A percentile compares a stretch with the other conserved stretches of the same genome.
These are phyloP conservation scores for Tanytarsus gracilentus DNA, from an alignment of 2,888 invertebrate genomes.

Conservation along the genomic window DNA sequence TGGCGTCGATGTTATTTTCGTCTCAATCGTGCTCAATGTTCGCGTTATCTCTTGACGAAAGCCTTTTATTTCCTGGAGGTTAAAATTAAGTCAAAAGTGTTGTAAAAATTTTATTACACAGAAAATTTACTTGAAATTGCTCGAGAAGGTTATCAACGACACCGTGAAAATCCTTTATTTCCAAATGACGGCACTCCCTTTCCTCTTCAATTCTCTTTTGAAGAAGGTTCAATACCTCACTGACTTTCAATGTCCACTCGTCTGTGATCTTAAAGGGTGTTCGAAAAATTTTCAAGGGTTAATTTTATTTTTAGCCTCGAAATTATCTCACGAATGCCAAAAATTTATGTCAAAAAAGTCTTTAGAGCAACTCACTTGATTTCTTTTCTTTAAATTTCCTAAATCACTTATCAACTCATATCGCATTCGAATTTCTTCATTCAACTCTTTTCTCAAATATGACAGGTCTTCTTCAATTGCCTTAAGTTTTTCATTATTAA, in stretches of 20 bases:
- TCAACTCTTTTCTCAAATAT: conserved; percentile 36
- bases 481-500: conserved; percentile 34
- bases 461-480: conserved; percentile 36
- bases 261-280: conserved; percentile 34
- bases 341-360: not conserved
- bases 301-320: not conserved
- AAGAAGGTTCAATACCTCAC: conserved; percentile 42
- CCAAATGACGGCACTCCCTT: conserved; percentile 44
- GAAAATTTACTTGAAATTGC: conserved; percentile 43
- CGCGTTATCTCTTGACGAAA: conserved; percentile 30
- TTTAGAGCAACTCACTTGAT: conserved; percentile 34
- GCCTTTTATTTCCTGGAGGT: conserved; percentile 26
- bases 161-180: conserved; percentile 48
- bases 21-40: conserved; percentile 13
- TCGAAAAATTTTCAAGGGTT: not conserved
- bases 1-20: not conserved
- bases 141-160: conserved; percentile 47
- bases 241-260: conserved; percentile 39
- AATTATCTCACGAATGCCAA: not conserved
- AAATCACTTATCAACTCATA: conserved; percentile 42
- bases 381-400: conserved; percentile 41
- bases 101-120: conserved; percentile 9
- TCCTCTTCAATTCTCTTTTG: conserved; percentile 48
- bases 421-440: conserved; percentile 42
- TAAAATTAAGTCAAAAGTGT: not conserved